Percentiles rank a stretch among this genome's conserved stretches.
phyloP scores from a whole-genome alignment of 2,113 vertebrate genomes.

The Heliornis fulica region DNA sequence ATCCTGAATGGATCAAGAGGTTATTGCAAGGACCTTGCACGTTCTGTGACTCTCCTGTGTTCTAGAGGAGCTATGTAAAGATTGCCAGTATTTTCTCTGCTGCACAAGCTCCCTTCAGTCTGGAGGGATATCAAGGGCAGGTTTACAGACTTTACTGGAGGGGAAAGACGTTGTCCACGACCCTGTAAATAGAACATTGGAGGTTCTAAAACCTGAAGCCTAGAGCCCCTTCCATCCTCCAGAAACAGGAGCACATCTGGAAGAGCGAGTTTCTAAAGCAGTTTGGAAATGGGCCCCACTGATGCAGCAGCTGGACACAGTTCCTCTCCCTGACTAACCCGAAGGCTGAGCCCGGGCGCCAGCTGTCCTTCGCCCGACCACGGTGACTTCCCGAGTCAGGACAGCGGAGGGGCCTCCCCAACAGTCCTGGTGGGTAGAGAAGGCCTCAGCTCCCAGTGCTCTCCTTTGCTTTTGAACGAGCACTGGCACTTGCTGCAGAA shows the following conservation, averaged over 20 bases:
- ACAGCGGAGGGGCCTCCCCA: not conserved
- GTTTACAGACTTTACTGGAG: not conserved
- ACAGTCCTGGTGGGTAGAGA: not conserved
- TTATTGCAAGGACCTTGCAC: conserved; percentile 88
- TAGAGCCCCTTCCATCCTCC: not conserved
- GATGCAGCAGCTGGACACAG: not conserved
- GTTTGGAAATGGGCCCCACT: not conserved
- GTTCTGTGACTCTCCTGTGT: conserved; percentile 92
- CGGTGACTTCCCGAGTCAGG: not conserved
- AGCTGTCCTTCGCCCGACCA: not conserved
- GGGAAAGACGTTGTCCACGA: not conserved
- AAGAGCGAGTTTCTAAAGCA: not conserved
- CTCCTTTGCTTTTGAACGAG: not conserved
- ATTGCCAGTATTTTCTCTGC: not conserved
- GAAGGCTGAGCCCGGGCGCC: too few relatives aligned
- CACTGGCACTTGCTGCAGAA: not conserved
- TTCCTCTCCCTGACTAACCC: too few relatives aligned
- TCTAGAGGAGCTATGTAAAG: conserved; percentile 68
- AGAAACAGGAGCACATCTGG: not conserved
- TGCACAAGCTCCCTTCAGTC: not conserved
- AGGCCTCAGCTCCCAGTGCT: not conserved
- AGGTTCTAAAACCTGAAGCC: not conserved
- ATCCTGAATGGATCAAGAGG: conserved; percentile 95
- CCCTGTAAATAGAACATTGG: not conserved
- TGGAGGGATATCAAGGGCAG: not conserved